Conservation (phyloP, 2,113 vertebrate genomes). For the Nematolebias whitei region DNA sequence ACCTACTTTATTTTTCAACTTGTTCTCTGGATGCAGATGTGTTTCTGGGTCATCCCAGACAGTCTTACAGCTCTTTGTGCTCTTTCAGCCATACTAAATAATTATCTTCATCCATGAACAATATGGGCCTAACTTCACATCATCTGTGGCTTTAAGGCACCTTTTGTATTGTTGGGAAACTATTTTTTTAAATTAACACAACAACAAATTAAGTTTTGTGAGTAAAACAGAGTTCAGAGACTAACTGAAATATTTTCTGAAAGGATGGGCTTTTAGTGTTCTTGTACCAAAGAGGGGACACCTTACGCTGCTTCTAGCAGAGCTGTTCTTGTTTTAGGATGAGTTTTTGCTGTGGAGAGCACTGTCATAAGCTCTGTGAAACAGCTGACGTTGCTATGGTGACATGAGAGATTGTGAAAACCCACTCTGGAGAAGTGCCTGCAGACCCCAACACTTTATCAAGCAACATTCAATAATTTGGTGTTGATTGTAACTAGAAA, state of each 20-base stretch:
- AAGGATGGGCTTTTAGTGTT: background rate
- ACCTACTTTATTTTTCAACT: too few species aligned
- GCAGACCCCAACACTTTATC: slow-evolving; percentile 87
- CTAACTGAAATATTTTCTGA: background rate
- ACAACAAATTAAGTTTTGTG: background rate
- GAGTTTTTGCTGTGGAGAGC: slow-evolving; percentile 78
- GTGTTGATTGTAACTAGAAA: slow-evolving; percentile 91
- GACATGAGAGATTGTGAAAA: slow-evolving; percentile 76
- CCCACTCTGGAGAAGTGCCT: slow-evolving; percentile 84
- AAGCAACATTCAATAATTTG: slow-evolving; percentile 91
- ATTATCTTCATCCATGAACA: too few species aligned
- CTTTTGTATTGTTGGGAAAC: too few species aligned
- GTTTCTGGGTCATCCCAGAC: too few species aligned
- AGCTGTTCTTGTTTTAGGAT: slow-evolving; percentile 67
- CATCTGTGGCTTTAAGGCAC: background rate
- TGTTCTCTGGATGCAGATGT: too few species aligned
- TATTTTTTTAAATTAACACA: background rate
- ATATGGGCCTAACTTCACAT: background rate
- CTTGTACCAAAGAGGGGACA: background rate
- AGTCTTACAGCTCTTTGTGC: too few species aligned
- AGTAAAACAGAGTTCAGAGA: background rate
- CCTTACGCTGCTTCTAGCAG: slow-evolving; percentile 19
- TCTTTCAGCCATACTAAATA: too few species aligned
- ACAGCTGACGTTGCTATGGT: slow-evolving; percentile 82
- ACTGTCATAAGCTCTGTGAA: slow-evolving; percentile 84